Conservation (phyloP, 2,888 invertebrate genomes). For the Zaprionus obscuricornis region DNA sequence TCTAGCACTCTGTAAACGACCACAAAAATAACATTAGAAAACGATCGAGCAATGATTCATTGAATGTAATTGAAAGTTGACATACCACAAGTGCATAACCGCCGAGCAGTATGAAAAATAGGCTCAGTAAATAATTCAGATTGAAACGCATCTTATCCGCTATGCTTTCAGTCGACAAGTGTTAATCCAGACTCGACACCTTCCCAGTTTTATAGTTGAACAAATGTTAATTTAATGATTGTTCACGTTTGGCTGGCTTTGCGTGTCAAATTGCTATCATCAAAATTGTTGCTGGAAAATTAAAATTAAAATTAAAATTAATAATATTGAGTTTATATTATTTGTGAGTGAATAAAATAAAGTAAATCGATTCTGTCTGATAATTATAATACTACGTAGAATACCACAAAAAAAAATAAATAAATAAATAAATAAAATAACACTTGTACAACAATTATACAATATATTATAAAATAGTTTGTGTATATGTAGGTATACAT, state of each 20-base stretch:
- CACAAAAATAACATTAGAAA: too few relatives aligned
- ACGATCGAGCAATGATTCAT: neutral
- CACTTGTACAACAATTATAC: slow-evolving; percentile 22
- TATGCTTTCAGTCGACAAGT: slow-evolving; percentile 10
- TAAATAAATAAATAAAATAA: too few relatives aligned
- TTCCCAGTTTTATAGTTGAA: slow-evolving; percentile 9
- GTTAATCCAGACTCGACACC: neutral
- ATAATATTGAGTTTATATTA: slow-evolving; percentile 5
- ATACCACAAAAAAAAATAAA: too few relatives aligned
- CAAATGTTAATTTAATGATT: too few relatives aligned
- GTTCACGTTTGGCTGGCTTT: slow-evolving; percentile 10
- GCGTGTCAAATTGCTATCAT: slow-evolving; percentile 41
- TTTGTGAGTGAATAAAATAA: slow-evolving; percentile 25
- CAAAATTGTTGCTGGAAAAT: slow-evolving; percentile 8
- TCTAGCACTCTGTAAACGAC: slow-evolving; percentile 29
- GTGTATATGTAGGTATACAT: too few relatives aligned
- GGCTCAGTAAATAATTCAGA: slow-evolving; percentile 25
- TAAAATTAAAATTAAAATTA: slow-evolving; percentile 14
- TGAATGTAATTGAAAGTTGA: neutral
- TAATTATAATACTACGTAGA: too few relatives aligned
- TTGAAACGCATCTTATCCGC: slow-evolving; percentile 43
- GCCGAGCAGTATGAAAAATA: slow-evolving; percentile 30
- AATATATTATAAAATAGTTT: too few relatives aligned
- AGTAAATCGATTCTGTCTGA: neutral
- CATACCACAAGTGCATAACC: slow-evolving; percentile 52